These are phyloP conservation scores for Oligia fasciuncula DNA, from an alignment of 2,888 invertebrate genomes.

Conservation along the genomic window DNA sequence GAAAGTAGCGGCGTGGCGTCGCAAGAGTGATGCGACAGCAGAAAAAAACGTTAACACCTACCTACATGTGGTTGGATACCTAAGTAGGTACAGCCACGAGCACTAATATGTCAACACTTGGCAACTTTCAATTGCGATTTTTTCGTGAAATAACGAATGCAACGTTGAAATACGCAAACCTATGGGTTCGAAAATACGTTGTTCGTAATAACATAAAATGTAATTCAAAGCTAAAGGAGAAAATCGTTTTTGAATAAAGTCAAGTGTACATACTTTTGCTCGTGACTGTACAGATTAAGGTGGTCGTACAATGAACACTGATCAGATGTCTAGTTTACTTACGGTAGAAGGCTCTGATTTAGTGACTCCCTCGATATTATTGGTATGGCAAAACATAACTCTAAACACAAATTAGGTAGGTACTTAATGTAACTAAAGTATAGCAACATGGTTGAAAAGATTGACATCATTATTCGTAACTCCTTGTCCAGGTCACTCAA, in stretches of 20 bases:
- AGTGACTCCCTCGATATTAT: background rate
- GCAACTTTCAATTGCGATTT: too few species aligned
- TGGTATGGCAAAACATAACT: background rate
- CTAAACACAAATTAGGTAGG: background rate
- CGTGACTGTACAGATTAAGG: background rate
- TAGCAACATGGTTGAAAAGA: background rate
- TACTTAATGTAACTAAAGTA: background rate
- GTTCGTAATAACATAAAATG: too few species aligned
- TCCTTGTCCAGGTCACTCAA: constrained; percentile 80
- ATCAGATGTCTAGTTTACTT: background rate
- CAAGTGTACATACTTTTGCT: too few species aligned
- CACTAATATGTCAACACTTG: too few species aligned
- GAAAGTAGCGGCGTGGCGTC: too few species aligned
- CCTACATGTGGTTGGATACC: background rate
- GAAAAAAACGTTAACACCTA: background rate
- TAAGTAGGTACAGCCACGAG: too few species aligned
- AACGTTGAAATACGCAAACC: too few species aligned
- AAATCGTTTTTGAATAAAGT: too few species aligned
- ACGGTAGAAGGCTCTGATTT: background rate
- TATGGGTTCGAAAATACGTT: too few species aligned
- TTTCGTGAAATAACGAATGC: too few species aligned
- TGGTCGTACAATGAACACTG: background rate
- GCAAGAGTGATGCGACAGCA: background rate
- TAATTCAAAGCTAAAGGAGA: too few species aligned
- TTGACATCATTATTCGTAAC: background rate